These are phyloP conservation scores for Melikaiella ostensackeni DNA, from an alignment of 2,888 invertebrate species.

Conservation along the genomic window DNA sequence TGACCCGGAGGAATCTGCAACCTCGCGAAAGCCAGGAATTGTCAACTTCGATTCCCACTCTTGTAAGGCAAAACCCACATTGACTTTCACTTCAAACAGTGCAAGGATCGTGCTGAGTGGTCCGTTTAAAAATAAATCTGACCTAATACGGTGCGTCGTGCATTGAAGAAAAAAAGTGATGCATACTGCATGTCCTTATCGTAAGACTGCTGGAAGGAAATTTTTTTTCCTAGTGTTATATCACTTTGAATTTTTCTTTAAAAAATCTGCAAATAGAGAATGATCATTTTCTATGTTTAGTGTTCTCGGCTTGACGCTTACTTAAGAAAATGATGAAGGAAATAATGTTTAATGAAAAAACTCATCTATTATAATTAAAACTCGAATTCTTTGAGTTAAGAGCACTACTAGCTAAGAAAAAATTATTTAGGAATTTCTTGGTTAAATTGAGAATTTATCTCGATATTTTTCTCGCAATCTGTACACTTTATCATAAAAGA, in stretches of 20 bases:
- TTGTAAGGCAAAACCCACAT: slow-evolving; percentile 34
- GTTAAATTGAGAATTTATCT: background rate
- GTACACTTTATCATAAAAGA: background rate
- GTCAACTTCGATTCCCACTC: slow-evolving; percentile 24
- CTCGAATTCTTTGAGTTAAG: background rate
- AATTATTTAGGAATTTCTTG: background rate
- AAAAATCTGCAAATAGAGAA: background rate
- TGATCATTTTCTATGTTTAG: no score
- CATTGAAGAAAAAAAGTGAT: slow-evolving; percentile 14
- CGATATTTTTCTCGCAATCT: background rate
- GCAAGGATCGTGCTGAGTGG: slow-evolving; percentile 42
- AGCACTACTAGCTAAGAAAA: background rate
- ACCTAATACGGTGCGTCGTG: slow-evolving; percentile 47
- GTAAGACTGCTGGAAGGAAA: slow-evolving; percentile 2
- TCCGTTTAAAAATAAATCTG: slow-evolving; percentile 58
- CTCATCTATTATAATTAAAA: no score
- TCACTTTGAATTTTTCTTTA: background rate
- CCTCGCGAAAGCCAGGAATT: slow-evolving; percentile 34
- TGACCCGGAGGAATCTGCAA: slow-evolving; percentile 19
- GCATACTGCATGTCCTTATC: slow-evolving; percentile 27
- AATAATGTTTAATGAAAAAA: no score
- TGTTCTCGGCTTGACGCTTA: no score
- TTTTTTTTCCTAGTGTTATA: background rate
- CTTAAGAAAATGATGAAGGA: no score
- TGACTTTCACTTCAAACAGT: slow-evolving; percentile 55